These are phyloP conservation scores for Dipodomys spectabilis DNA, from an alignment of 2,113 vertebrate genomes.

Conservation along the genomic window DNA sequence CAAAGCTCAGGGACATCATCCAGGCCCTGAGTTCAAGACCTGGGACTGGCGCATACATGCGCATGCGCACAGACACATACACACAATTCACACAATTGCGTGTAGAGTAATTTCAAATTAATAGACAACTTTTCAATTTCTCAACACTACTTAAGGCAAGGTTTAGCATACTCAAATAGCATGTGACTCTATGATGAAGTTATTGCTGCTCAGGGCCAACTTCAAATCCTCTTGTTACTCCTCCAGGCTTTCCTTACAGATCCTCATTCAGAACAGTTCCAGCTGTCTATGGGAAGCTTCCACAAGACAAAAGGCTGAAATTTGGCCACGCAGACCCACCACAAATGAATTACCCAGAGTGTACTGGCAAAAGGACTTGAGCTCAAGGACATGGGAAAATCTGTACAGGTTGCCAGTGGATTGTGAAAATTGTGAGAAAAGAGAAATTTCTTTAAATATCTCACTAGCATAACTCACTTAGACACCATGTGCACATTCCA, in stretches of 20 bases:
- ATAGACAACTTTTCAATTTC: slow-evolving; percentile 35
- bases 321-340: slow-evolving; percentile 62
- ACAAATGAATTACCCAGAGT: slow-evolving; percentile 72
- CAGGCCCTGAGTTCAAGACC: no score
- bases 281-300: slow-evolving; percentile 56
- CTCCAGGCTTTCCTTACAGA: slow-evolving; percentile 36
- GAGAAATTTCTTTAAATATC: slow-evolving; percentile 32
- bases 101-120: slow-evolving; percentile 33
- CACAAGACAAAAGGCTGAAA: slow-evolving; percentile 62
- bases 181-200: slow-evolving; percentile 14
- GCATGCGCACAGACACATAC: no score
- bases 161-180: slow-evolving; percentile 11
- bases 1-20: no score
- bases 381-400: slow-evolving; percentile 73
- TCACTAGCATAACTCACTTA: slow-evolving; percentile 64
- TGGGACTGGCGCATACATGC: no score
- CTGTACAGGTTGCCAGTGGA: slow-evolving; percentile 70
- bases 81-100: no score
- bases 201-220: neutral
- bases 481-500: slow-evolving; percentile 77
- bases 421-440: slow-evolving; percentile 71
- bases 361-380: slow-evolving; percentile 68
- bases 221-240: slow-evolving; percentile 45
- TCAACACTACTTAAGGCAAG: neutral
- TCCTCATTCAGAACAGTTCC: slow-evolving; percentile 52